phyloP scores from a whole-genome alignment of 2,888 invertebrate genomes.

The Drosophila meridiana region DNA sequence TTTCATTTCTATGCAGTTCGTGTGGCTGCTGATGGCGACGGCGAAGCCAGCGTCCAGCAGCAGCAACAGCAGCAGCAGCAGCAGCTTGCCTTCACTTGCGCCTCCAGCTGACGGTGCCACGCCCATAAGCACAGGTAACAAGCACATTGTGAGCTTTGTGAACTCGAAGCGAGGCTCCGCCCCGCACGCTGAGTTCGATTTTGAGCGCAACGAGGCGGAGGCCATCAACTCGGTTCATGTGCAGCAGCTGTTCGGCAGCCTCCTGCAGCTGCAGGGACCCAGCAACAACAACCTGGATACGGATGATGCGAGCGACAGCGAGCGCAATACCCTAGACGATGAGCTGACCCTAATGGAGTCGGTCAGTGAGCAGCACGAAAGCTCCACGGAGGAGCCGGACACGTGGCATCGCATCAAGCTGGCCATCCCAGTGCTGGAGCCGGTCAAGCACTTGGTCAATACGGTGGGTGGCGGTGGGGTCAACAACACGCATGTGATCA shows the following conservation, averaged over 20 bases:
- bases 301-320: conserved; percentile 66
- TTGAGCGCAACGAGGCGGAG: conserved; percentile 65
- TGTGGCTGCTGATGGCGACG: conserved; percentile 48
- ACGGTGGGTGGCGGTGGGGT: conserved; percentile 80
- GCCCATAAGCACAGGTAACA: conserved; percentile 24
- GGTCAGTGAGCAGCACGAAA: conserved; percentile 72
- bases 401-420: conserved; percentile 78
- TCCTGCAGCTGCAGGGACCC: conserved; percentile 62
- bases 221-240: conserved; percentile 55
- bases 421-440: conserved; percentile 80
- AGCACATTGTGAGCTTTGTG: conserved; percentile 76
- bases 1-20: conserved; percentile 46
- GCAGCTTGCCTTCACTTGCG: conserved; percentile 2
- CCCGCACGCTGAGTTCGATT: conserved; percentile 69
- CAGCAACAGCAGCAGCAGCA: neutral
- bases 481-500: conserved; percentile 72
- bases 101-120: conserved; percentile 37
- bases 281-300: conserved; percentile 54
- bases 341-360: conserved; percentile 51
- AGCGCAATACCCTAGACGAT: conserved; percentile 71
- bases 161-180: conserved; percentile 44
- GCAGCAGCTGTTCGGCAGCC: conserved; percentile 64
- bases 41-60: conserved; percentile 42
- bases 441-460: conserved; percentile 82
- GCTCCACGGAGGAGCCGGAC: conserved; percentile 46